A percentile compares a stretch with the other conserved stretches of the same genome.
Conservation (phyloP, 2,888 invertebrate species). For the Rhodophaea formosa region DNA sequence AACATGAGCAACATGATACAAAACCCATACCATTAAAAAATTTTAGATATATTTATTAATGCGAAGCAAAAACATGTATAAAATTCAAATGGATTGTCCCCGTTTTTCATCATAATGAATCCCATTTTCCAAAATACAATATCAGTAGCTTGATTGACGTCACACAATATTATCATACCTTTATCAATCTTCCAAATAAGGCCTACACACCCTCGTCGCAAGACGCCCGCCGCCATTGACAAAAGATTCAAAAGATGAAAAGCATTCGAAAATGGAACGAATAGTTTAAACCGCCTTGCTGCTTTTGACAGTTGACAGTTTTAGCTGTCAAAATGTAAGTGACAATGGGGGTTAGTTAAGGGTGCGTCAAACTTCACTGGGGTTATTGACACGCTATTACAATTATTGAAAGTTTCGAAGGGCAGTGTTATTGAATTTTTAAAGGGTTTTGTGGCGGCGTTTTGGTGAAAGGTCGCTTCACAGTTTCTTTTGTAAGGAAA, state of each 20-base stretch:
- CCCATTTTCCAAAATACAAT: constrained; percentile 3
- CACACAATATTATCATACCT: constrained; percentile 24
- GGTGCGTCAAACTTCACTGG: constrained; percentile 67
- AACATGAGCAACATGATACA: no score
- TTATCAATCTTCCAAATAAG: constrained; percentile 37
- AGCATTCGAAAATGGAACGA: constrained; percentile 64
- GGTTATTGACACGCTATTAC: constrained; percentile 73
- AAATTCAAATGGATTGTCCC: background rate
- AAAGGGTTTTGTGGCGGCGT: constrained; percentile 41
- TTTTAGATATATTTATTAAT: no score
- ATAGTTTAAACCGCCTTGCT: constrained; percentile 78
- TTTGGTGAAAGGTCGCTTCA: constrained; percentile 2
- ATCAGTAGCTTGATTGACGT: constrained; percentile 12
- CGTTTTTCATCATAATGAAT: constrained; percentile 2
- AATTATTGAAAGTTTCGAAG: constrained; percentile 71
- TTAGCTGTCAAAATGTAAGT: constrained; percentile 66
- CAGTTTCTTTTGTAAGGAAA: background rate
- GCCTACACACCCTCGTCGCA: constrained; percentile 30
- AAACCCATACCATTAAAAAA: no score
- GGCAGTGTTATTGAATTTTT: constrained; percentile 47
- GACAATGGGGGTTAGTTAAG: constrained; percentile 72
- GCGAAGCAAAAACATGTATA: no score
- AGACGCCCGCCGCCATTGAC: constrained; percentile 49
- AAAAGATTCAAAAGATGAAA: constrained; percentile 66
- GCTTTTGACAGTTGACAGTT: constrained; percentile 81